Evolutionary conservation across 2,888 invertebrate genomes (phyloP), one percentile per base, ranked within the genome.

Genomic region (Choristoneura rosaceana): DNA sequence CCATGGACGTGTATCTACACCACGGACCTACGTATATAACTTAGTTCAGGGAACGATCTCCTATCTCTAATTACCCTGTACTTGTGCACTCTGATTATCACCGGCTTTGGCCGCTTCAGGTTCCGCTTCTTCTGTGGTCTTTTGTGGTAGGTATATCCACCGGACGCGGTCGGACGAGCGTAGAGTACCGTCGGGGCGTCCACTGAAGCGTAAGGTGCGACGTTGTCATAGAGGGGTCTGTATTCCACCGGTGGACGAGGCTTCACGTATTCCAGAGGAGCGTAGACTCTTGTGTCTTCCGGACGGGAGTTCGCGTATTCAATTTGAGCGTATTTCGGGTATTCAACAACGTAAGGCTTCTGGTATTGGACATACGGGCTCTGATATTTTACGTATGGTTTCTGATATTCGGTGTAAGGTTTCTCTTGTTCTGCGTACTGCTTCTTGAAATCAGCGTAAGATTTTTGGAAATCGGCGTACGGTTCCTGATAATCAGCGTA

Each of bases 61-160:
- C 82, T 79, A 73, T 80, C 79, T 63, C 83, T 84, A 25, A 84
- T 77, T n/a, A 92, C 78, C 73, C 83, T 87, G 74, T 91, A 87
- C 75, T 89, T 91, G 77, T 92, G 92, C 38, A 92, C 88, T 69
- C 90, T 81, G 15, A 92, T 81, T 74, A 90, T 83, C 74, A 89
- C 80, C 0, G 91, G 90, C 38, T 84, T 82, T 34, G 34, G 34
- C 10, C 76, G 76, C 12, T 77, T 61, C 14, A 74, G 75, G 61
- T 60, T 67, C n/a, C 77, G 74, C 52, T 79, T 78, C 59, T 78
- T 78, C 62, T 65, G 25, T 1, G 86, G 84, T 59, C 80, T 79
- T 52, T 82, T 84, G 71, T 86, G 85, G 80, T 92, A 92, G 7
- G 87, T 81, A 82, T 85, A 92, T 4, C 92, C 92, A 7, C 92